phyloP scores from a whole-genome alignment of 2,888 invertebrate species.

The Embidobia sp. region DNA sequence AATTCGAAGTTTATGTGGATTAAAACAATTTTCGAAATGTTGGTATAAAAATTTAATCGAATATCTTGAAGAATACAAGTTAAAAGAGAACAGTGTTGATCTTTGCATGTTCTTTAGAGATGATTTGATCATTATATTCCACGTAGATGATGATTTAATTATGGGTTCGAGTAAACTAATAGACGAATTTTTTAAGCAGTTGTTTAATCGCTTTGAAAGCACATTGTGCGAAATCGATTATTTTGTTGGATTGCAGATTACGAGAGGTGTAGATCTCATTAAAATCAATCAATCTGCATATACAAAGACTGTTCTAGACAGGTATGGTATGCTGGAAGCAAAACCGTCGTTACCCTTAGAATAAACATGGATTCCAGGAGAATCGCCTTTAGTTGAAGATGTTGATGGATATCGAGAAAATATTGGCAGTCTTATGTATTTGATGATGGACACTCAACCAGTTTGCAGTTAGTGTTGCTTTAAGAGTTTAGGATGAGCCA shows the following conservation, averaged over 20 bases:
- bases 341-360: slow-evolving; percentile 19
- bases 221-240: neutral
- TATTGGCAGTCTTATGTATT: slow-evolving; percentile 14
- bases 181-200: too few species aligned
- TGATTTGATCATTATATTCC: slow-evolving; percentile 12
- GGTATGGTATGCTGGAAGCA: slow-evolving; percentile 9
- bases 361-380: slow-evolving; percentile 12
- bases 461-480: slow-evolving; percentile 53
- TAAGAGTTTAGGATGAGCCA: slow-evolving; percentile 41
- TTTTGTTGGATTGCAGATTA: neutral
- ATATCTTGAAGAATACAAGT: neutral
- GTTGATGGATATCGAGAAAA: neutral
- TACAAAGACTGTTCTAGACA: slow-evolving; percentile 1
- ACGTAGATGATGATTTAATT: slow-evolving; percentile 32
- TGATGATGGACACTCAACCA: slow-evolving; percentile 41
- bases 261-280: neutral
- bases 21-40: slow-evolving; percentile 21
- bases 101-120: slow-evolving; percentile 20
- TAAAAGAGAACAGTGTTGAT: slow-evolving; percentile 9
- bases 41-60: slow-evolving; percentile 5
- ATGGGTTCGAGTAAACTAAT: too few species aligned
- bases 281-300: slow-evolving; percentile 3
- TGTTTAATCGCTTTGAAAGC: neutral
- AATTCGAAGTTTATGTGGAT: slow-evolving; percentile 8
- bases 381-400: neutral